Percentiles rank a stretch among this genome's conserved stretches.
Conservation (phyloP, 2,888 invertebrate genomes). For the Eledone cirrhosa region DNA sequence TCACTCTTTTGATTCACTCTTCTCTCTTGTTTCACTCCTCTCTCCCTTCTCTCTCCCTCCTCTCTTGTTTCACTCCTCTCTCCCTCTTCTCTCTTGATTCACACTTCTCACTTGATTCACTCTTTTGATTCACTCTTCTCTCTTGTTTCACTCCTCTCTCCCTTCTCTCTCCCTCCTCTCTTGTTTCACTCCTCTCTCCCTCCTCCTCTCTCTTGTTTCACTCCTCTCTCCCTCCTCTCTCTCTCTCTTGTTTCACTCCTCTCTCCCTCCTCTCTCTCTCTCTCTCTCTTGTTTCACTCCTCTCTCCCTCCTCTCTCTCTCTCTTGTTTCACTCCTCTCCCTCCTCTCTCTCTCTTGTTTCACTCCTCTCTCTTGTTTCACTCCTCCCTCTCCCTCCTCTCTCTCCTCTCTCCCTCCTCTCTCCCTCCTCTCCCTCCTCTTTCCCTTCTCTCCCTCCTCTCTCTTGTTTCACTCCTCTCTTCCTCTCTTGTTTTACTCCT, state of each 20-base stretch:
- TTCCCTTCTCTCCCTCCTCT: conserved; percentile 22
- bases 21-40: conserved; percentile 14
- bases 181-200: conserved; percentile 16
- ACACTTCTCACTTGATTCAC: not conserved
- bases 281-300: no score
- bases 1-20: not conserved
- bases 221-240: conserved; percentile 16
- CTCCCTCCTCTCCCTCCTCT: no score
- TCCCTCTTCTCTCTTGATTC: not conserved
- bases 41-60: conserved; percentile 19
- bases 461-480: no score
- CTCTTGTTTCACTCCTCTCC: conserved; percentile 9
- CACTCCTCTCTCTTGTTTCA: no score
- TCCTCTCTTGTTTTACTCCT: no score
- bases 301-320: no score
- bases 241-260: conserved; percentile 11
- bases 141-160: not conserved
- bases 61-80: conserved; percentile 15
- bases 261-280: conserved; percentile 18
- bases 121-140: not conserved
- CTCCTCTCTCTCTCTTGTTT: conserved; percentile 18
- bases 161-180: not conserved
- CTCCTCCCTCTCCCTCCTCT: no score
- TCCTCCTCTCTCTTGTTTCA: not conserved
- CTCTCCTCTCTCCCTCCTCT: no score